These are phyloP conservation scores for Aspidoscelis tigris DNA, from an alignment of 2,113 vertebrate species.

Conservation along the genomic window DNA sequence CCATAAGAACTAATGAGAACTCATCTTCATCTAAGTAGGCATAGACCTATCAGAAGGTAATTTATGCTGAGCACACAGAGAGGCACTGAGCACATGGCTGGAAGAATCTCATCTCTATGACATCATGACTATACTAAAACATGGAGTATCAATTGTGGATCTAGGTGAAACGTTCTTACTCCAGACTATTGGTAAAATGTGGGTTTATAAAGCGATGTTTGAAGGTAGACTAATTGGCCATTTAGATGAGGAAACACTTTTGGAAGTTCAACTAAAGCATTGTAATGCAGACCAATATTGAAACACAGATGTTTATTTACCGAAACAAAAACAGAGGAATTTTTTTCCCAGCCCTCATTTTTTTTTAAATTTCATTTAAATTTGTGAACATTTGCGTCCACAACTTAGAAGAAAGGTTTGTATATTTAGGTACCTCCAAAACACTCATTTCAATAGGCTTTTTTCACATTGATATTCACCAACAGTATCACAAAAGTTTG, in stretches of 20 bases:
- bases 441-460: conserved; percentile 87
- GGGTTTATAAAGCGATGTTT: background rate
- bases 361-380: conserved; percentile 82
- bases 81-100: too few species aligned
- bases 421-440: conserved; percentile 84
- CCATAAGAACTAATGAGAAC: too few species aligned
- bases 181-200: conserved; percentile 1
- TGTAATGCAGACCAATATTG: conserved; percentile 74
- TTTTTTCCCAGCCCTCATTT: conserved; percentile 82
- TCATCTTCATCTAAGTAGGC: too few species aligned
- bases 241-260: conserved; percentile 29
- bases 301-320: conserved; percentile 89
- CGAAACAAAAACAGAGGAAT: conserved; percentile 85
- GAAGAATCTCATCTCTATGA: too few species aligned
- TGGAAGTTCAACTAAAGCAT: conserved; percentile 53
- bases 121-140: too few species aligned
- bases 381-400: conserved; percentile 80
- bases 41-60: too few species aligned
- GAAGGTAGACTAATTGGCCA: background rate
- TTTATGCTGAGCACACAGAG: too few species aligned
- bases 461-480: conserved; percentile 90
- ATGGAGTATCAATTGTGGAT: too few species aligned
- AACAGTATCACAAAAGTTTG: conserved; percentile 89
- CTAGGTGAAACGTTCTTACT: too few species aligned
- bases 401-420: conserved; percentile 80